Evolutionary conservation across 2,888 invertebrate species (phyloP), one percentile per base, ranked within the genome.

Genomic region (Sarcophaga rosellei): DNA sequence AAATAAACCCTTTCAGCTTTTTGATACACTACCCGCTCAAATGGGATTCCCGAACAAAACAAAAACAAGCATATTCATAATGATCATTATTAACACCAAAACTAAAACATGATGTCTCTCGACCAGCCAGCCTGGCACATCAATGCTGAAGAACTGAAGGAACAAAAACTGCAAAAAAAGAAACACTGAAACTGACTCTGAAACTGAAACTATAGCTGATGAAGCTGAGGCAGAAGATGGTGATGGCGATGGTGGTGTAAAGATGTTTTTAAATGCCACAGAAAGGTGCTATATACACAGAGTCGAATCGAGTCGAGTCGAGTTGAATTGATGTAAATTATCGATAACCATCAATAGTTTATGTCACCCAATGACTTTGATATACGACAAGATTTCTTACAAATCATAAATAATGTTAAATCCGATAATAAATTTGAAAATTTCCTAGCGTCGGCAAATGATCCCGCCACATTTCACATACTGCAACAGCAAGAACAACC

Each of bases 391-490:
- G 90, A 90, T 90, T 91, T 90, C 90, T 90, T 90, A 90, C 91
- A 91, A 92, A 92, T 92, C 91, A 92, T 92, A 92, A 92, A 92
- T 92, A 92, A 92, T 91, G 89, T 91, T 90, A 91, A 92, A 91
- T 91, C 91, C 91, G 90, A 91, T 91, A 91, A 92, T 92, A 92
- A 92, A 92, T 92, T 92, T 91, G 90, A 92, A 91, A 84, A 91
- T 92, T 91, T 91, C 90, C 91, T 90, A 89, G 88, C 90, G 88
- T 89, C 90, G 90, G 89, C 90, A 90, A 90, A 90, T 90, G 90
- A 91, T 91, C 90, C 84, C 86, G 86, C 81, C 86, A 86, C 86
- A 86, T 84, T 84, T 86, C 84, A 80, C 61, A 80, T 53, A 73
- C 21, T 63, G 68, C 44, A 57, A 47, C 61, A 70, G 2, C 17